Base-by-base conservation (phyloP, 2,888 invertebrate genomes). In the Hipparchia semele region DNA sequence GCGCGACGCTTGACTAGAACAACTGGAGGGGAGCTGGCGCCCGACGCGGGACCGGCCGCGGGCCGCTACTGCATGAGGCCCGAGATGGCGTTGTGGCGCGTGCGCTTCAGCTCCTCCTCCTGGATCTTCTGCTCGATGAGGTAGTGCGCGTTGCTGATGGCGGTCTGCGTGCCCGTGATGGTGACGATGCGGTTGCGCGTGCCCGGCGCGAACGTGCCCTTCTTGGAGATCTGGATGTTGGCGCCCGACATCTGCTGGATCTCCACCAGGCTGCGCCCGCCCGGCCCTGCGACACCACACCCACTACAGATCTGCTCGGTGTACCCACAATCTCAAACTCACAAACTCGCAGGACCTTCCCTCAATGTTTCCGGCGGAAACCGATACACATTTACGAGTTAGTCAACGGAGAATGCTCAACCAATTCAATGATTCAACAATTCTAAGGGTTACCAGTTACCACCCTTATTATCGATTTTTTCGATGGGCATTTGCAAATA, bases 201-300 rank as follows among this genome's bases (percentile, higher is more conserved):
- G 93, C 99, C 99, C 80, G 99, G 99, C 86, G 98, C 98, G 95
- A 98, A 99, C 87, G 98, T 98, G 90, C 99, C 99, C 95, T 99
- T 99, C 96, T 99, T 99, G 83, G 98, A 98, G 94, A 99, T 99
- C 95, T 99, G 99, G 94, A 99, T 98, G 95, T 97, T 98, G 92
- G 99, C 98, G 91, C 99, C 98, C 88, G 98, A 98, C 94, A 97
- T 96, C 95, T 98, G 98, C 95, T 99, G 99, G 94, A 99, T 98
- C 95, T 99, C 99, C 86, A 98, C 97, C 89, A 99, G 96, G 92
- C 98, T 97, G 94, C 98, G 97, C 80, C 99, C 99, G 88, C 98
- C 99, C 81, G 98, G 99, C 88, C 97, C 96, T 96, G 94, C 12
- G 12, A 10, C 3, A 12, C 64, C 9, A 13, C 13, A 7, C 2